These are phyloP conservation scores for Drosophila mayri DNA, from an alignment of 1,140 invertebrate species.

Conservation along the genomic window DNA sequence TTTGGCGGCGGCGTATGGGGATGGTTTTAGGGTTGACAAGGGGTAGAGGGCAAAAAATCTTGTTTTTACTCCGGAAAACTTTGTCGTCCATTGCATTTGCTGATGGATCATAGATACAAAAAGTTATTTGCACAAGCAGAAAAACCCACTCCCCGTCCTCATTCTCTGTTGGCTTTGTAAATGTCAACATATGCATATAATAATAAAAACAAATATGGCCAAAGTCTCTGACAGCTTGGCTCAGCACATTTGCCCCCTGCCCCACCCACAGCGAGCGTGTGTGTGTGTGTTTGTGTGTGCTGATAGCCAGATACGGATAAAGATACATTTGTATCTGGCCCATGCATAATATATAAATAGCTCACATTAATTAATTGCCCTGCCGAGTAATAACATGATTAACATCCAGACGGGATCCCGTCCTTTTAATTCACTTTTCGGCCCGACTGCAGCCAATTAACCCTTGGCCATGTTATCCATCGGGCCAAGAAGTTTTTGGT, in stretches of 20 bases:
- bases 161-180: slow-evolving; percentile 56
- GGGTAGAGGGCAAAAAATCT: slow-evolving; percentile 67
- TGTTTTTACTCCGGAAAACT: slow-evolving; percentile 77
- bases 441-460: slow-evolving; percentile 68
- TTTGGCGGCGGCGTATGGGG: slow-evolving; percentile 21
- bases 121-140: slow-evolving; percentile 78
- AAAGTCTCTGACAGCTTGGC: slow-evolving; percentile 75
- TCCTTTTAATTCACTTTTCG: slow-evolving; percentile 40
- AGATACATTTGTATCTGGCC: slow-evolving; percentile 65
- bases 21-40: slow-evolving; percentile 14
- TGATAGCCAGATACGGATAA: slow-evolving; percentile 44
- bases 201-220: slow-evolving; percentile 80
- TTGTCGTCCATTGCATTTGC: slow-evolving; percentile 75
- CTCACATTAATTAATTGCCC: slow-evolving; percentile 80
- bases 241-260: slow-evolving; percentile 63
- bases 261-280: background rate
- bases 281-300: slow-evolving; percentile 12
- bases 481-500: slow-evolving; percentile 43
- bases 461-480: slow-evolving; percentile 53
- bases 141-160: slow-evolving; percentile 8
- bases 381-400: slow-evolving; percentile 77
- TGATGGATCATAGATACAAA: slow-evolving; percentile 79
- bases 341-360: slow-evolving; percentile 74
- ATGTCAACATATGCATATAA: slow-evolving; percentile 83
- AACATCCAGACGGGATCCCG: slow-evolving; percentile 45